Percentiles rank a stretch among this genome's conserved stretches.
phyloP scores from a whole-genome alignment of 2,113 vertebrate genomes.

The Butorides virescens region DNA sequence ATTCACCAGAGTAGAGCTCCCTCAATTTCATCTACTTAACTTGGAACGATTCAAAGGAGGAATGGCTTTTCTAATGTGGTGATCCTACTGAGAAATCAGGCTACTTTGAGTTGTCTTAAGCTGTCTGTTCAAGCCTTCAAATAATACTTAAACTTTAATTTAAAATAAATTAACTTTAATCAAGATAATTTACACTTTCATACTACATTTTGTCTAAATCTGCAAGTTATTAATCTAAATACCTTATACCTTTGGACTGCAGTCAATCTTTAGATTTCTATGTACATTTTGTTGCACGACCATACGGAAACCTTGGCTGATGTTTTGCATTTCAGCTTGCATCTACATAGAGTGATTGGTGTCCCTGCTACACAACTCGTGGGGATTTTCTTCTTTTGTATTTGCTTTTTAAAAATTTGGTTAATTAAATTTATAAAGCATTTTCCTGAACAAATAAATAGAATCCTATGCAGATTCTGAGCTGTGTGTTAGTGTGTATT shows the following conservation, averaged over 20 bases:
- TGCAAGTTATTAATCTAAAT: neutral
- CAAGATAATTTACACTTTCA: neutral
- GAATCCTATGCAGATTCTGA: neutral
- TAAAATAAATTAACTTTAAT: neutral
- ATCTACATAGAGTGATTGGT: neutral
- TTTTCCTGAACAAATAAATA: neutral
- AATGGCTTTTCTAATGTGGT: neutral
- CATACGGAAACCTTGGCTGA: neutral
- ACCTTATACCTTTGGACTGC: neutral
- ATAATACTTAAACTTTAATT: neutral
- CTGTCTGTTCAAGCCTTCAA: neutral
- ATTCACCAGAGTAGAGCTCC: neutral
- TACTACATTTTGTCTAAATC: neutral
- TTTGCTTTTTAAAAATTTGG: neutral
- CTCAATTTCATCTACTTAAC: neutral
- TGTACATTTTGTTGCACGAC: neutral
- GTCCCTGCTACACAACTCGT: neutral
- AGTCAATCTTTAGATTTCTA: neutral
- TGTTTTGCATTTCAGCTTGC: neutral
- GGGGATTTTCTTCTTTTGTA: neutral
- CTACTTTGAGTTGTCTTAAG: neutral
- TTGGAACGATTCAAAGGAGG: neutral
- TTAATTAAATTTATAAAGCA: neutral
- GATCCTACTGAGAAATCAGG: neutral
- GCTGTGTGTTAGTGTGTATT: neutral